phyloP scores from a whole-genome alignment of 2,797 vertebrate species.

The Sebastes alutus region DNA sequence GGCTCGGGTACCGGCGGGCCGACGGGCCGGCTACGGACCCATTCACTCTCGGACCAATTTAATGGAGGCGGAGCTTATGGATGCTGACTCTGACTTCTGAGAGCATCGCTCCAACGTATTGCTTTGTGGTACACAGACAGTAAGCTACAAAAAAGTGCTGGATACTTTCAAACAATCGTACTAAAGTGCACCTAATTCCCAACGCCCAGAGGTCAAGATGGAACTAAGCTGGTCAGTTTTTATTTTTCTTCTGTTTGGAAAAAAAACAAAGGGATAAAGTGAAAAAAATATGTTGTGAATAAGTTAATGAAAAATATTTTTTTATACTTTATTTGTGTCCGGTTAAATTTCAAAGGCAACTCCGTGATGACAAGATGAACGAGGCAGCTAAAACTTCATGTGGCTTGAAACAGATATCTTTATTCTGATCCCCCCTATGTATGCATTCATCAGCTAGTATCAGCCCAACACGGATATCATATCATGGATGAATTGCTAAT shows the following conservation, averaged over 20 bases:
- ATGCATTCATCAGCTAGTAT: not conserved
- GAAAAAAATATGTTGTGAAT: slow-evolving; percentile 61
- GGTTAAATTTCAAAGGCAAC: slow-evolving; percentile 57
- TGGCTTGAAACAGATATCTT: slow-evolving; percentile 55
- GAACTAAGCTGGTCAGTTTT: slow-evolving; percentile 36
- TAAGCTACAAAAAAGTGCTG: slow-evolving; percentile 79
- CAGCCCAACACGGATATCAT: not conserved
- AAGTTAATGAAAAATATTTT: slow-evolving; percentile 59
- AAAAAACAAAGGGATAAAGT: slow-evolving; percentile 41
- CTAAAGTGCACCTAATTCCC: slow-evolving; percentile 41
- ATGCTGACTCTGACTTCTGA: slow-evolving; percentile 93
- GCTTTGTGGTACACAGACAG: slow-evolving; percentile 45
- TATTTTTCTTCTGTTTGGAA: not conserved
- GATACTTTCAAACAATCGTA: slow-evolving; percentile 75
- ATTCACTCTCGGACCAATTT: slow-evolving; percentile 94
- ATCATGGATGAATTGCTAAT: not conserved
- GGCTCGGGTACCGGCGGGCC: slow-evolving; percentile 80
- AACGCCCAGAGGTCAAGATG: not conserved
- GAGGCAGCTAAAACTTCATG: slow-evolving; percentile 74
- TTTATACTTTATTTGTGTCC: slow-evolving; percentile 61
- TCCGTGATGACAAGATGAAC: slow-evolving; percentile 38
- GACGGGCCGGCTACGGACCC: slow-evolving; percentile 81
- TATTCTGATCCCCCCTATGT: not conserved
- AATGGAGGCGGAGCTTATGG: slow-evolving; percentile 93
- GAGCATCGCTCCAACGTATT: not conserved